phyloP scores from a whole-genome alignment of 2,797 vertebrate genomes.

The Sarcophilus harrisii region DNA sequence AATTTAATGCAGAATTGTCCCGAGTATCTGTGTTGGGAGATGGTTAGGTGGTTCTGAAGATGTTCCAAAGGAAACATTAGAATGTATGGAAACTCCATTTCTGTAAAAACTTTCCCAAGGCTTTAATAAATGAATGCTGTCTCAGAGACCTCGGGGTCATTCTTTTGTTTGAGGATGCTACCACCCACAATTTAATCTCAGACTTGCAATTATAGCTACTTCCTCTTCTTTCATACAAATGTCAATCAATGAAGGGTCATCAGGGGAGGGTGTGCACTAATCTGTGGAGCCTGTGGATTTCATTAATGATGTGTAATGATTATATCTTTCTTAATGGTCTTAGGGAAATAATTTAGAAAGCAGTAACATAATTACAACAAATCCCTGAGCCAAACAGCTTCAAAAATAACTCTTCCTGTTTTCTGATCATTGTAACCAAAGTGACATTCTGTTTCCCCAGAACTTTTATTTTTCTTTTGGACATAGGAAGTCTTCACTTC shows the following conservation, averaged over 20 bases:
- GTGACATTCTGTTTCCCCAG: neutral
- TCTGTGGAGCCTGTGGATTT: constrained; percentile 49
- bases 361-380: constrained; percentile 49
- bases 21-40: neutral
- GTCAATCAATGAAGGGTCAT: constrained; percentile 26
- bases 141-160: constrained; percentile 35
- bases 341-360: constrained; percentile 68
- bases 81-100: constrained; percentile 8
- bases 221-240: constrained; percentile 71
- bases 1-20: neutral
- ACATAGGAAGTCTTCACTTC: neutral
- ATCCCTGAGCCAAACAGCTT: constrained; percentile 6
- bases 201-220: constrained; percentile 47
- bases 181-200: constrained; percentile 62
- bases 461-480: neutral
- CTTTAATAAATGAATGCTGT: constrained; percentile 43
- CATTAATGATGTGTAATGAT: constrained; percentile 60
- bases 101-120: constrained; percentile 9
- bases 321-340: constrained; percentile 54
- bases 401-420: constrained; percentile 6
- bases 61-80: constrained; percentile 12
- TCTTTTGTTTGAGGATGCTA: constrained; percentile 12
- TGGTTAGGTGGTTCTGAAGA: constrained; percentile 4
- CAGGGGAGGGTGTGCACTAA: neutral
- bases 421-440: constrained; percentile 43